Base-by-base conservation (phyloP, 1,140 invertebrate species). In the Sogatella furcifera region DNA sequence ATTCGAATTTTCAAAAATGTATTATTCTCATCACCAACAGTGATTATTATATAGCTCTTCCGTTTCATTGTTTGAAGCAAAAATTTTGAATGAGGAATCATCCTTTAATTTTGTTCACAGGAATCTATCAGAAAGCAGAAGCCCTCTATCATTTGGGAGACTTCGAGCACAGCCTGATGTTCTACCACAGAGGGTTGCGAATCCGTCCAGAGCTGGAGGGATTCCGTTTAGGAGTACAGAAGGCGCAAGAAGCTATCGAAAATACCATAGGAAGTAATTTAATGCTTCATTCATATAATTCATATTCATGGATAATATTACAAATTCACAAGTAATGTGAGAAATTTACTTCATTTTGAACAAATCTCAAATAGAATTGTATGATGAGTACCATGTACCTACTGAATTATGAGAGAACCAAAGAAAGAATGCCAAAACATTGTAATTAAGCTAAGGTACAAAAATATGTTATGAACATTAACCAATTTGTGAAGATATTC, bases 101-200 rank as follows among this genome's bases (percentile, higher is more conserved):
- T 38, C 11, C 3, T 55, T 17, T 49, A 38, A 41, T 55, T 55
- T 17, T 49, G 31, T 44, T 55, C 57, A 8, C 73, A 80, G 90
- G 89, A n/a, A 80, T 95, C 43, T 89, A 85, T 68, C 90, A 92
- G 69, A 96, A 96, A 76, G 94, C 93, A 1, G 94, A 97, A 76
- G 84, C 92, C 0, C 76, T 96, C 13, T 97, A 95, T 71, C 89
- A 91, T 71, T 79, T 94, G 5, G 92, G 92, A 0, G 86, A 95
- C 70, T 97, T 96, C 73, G 95, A 97, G 74, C 83, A 92, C 67
- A 92, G 92, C 66, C 77, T 97, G 1, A 89, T 97, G 65, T 93
- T 86, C 70, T 97, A 90, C 70, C 91, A 97, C 70, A 80, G 91
- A 55, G 93, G 92, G 0, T 76, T 92, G 60, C 83, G 85, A 15